Evolutionary conservation across 2,888 invertebrate genomes (phyloP).

Genomic region (Brenthis ino): DNA sequence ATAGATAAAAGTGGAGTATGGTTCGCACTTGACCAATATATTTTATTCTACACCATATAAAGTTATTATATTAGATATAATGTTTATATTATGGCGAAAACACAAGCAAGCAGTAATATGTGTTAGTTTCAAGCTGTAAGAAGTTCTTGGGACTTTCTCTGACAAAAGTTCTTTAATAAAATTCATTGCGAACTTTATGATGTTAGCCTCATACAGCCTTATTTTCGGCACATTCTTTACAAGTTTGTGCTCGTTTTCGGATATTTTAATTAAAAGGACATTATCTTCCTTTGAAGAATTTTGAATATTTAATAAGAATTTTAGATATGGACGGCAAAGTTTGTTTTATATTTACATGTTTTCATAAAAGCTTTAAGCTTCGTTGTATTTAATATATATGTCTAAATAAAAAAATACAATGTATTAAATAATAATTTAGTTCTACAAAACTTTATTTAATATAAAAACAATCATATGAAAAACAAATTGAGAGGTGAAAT

Average conservation of each 20-base stretch:
- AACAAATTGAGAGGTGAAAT: no score
- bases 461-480: no score
- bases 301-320: constrained; percentile 10
- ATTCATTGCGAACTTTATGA: constrained; percentile 20
- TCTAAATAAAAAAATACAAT: no score
- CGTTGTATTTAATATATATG: not conserved
- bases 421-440: no score
- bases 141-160: constrained; percentile 15
- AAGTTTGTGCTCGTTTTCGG: constrained; percentile 24
- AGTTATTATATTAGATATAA: no score
- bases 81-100: no score
- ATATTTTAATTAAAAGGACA: constrained; percentile 34
- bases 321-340: not conserved
- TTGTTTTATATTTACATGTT: not conserved
- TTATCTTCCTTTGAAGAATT: constrained; percentile 18
- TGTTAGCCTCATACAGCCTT: constrained; percentile 25
- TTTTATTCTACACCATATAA: no score
- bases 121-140: constrained; percentile 2
- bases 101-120: not conserved
- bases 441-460: no score
- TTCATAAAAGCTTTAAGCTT: not conserved
- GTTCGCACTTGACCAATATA: no score
- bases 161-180: constrained; percentile 23
- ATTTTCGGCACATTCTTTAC: constrained; percentile 30
- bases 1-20: no score